Base-by-base conservation (phyloP, 2,113 vertebrate genomes). In the Serinus canaria region DNA sequence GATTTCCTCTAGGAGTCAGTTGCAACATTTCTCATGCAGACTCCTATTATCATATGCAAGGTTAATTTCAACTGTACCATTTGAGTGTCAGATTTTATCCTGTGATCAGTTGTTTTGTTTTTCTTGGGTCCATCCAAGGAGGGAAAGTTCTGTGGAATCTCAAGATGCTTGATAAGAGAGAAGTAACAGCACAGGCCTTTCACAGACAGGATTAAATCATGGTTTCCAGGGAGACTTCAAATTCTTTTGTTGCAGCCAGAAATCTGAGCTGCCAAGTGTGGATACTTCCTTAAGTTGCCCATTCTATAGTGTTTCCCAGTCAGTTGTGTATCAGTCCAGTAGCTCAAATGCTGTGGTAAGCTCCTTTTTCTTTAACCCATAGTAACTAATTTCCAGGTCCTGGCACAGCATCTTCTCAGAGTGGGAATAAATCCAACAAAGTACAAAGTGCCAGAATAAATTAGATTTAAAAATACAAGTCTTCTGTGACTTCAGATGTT, bases 131-230 rank as follows among this genome's bases (percentile, higher is more conserved):
- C 1, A 1, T 53, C 87, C 74, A 94, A 88, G 85, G 64, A 96
- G 68, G 55, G 66, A 95, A 95, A 96, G 89, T 89, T 94, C 91
- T 94, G 43, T 89, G 82, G 66, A 95, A 87, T 96, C 68, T 97
- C 93, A 95, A 95, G 64, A 95, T 96, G 60, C 78, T 91, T 91
- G 97, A 98, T 98, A 98, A 97, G 91, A 55, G n/a, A 92, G 78
- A 90, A 97, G 94, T 95, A 95, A 95, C 75, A 96, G 70, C 82
- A 83, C 17, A 43, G 74, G 49, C 55, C 97, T 94, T 97, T 97
- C 72, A 69, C 74, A 95, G 80, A 86, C 1, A 2, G 72, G 67
- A 94, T 97, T 95, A 98, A 97, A 97, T 98, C 68, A 97, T 95
- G 76, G 24, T 97, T 97, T 96, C 90, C 63, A 96, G 75, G 86